Evolutionary conservation across 2,888 invertebrate genomes (phyloP).

Genomic region (Orchesella flavescens): DNA sequence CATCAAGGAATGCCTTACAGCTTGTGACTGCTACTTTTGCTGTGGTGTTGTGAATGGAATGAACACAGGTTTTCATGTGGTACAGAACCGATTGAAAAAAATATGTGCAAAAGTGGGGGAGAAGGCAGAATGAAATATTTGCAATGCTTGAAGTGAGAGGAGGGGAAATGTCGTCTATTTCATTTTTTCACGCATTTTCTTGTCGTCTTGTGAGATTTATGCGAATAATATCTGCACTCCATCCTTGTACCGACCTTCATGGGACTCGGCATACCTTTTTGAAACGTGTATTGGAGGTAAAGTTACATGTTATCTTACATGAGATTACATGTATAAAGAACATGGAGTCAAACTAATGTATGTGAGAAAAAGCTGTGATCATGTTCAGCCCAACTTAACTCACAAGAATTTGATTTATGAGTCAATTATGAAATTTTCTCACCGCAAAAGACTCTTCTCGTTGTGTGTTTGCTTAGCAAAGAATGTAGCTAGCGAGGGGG

Average conservation of each 20-base stretch:
- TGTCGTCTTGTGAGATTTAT: conserved; percentile 71
- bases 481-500: conserved; percentile 48
- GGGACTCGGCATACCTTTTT: conserved; percentile 56
- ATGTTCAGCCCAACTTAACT: conserved; percentile 65
- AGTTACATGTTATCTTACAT: conserved; percentile 57
- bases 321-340: conserved; percentile 62
- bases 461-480: conserved; percentile 53
- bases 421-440: conserved; percentile 72
- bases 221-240: conserved; percentile 70
- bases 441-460: conserved; percentile 69
- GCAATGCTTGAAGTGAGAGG: conserved; percentile 66
- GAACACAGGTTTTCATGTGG: conserved; percentile 17
- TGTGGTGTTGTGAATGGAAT: conserved; percentile 8
- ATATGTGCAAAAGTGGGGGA: conserved; percentile 53
- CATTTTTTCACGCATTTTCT: conserved; percentile 71
- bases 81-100: conserved; percentile 56
- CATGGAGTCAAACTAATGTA: conserved; percentile 62
- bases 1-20: conserved; percentile 57
- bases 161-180: conserved; percentile 70
- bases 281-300: conserved; percentile 25
- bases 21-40: conserved; percentile 52
- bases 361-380: conserved; percentile 64
- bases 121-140: conserved; percentile 64
- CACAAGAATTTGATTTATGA: conserved; percentile 71
- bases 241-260: conserved; percentile 62